phyloP scores from a whole-genome alignment of 2,797 vertebrate species.

The Columba guinea region DNA sequence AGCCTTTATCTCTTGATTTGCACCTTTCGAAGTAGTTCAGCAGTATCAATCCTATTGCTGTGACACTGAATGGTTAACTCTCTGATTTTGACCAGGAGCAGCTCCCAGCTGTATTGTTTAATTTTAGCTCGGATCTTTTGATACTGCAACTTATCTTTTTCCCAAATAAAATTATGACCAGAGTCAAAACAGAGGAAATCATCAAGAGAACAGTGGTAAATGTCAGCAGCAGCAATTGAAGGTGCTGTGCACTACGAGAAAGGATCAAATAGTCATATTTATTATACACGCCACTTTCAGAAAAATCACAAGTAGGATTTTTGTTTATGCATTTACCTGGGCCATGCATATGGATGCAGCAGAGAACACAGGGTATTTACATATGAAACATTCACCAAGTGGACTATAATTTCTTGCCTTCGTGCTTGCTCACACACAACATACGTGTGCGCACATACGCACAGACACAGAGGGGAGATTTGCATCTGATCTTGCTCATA shows the following conservation, averaged over 20 bases:
- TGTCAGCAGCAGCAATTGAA: neutral
- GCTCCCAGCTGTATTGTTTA: neutral
- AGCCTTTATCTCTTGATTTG: neutral
- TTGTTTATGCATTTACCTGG: neutral
- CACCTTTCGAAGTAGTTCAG: neutral
- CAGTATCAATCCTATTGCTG: neutral
- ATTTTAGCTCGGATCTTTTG: neutral
- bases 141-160: neutral
- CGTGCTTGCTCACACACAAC: neutral
- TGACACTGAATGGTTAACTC: neutral
- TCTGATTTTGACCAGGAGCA: neutral
- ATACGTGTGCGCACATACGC: rapidly evolving
- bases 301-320: neutral
- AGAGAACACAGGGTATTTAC: neutral
- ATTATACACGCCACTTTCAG: neutral
- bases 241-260: neutral
- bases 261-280: neutral
- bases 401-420: neutral
- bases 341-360: neutral
- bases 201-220: neutral
- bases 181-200: neutral
- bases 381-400: neutral
- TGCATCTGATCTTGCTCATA: neutral
- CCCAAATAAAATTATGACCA: neutral
- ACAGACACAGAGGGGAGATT: neutral